Percentiles rank a stretch among this genome's conserved stretches.
phyloP scores from a whole-genome alignment of 2,888 invertebrate genomes.

The Cheilosia urbana region DNA sequence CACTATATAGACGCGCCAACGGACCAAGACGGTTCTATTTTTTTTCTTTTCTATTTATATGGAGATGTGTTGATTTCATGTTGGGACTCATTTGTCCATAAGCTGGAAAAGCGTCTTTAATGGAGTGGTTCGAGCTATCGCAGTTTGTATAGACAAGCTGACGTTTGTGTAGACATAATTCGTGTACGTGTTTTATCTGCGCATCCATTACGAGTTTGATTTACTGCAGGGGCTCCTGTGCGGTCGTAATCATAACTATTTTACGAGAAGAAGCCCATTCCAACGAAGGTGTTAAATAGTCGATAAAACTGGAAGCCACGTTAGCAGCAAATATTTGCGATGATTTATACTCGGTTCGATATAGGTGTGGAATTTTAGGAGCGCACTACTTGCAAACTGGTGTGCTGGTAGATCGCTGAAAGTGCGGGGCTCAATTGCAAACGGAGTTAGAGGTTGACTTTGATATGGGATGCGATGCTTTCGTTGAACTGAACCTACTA shows the following conservation, averaged over 20 bases:
- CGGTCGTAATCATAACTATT: background rate
- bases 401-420: too few relatives aligned
- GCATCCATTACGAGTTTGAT: conserved; percentile 8
- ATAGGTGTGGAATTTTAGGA: background rate
- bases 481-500: too few relatives aligned
- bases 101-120: conserved; percentile 14
- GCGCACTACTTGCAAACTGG: too few relatives aligned
- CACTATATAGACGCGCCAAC: background rate
- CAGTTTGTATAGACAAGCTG: background rate
- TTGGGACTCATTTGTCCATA: conserved; percentile 34
- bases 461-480: too few relatives aligned
- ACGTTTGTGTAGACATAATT: conserved; percentile 6
- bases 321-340: background rate
- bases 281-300: background rate
- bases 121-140: conserved; percentile 14
- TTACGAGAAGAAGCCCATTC: conserved; percentile 12
- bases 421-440: too few relatives aligned
- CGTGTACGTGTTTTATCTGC: background rate
- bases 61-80: conserved; percentile 28
- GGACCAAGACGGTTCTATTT: background rate
- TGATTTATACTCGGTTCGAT: background rate
- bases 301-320: background rate
- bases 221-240: conserved; percentile 12
- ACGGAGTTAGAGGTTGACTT: too few relatives aligned
- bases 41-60: conserved; percentile 29